Evolutionary conservation across 2,888 invertebrate species (phyloP).

Genomic region (Seira musarum): DNA sequence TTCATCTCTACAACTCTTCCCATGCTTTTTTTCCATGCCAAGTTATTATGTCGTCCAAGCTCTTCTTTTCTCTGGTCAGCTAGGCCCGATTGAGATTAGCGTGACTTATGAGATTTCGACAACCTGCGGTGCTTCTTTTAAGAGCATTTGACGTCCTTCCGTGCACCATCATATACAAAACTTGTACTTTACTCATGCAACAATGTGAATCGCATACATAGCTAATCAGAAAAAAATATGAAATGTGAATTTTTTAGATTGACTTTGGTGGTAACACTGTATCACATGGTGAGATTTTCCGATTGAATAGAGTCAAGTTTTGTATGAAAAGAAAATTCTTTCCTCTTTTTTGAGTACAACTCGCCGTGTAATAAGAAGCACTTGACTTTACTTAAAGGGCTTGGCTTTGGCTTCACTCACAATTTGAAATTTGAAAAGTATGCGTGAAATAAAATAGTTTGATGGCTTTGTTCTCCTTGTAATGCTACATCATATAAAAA

Average conservation of each 20-base stretch:
- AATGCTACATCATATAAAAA: neutral
- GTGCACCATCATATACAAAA: constrained; percentile 15
- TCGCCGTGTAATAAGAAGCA: constrained; percentile 33
- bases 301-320: neutral
- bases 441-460: constrained; percentile 44
- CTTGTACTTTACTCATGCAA: constrained; percentile 11
- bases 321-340: neutral
- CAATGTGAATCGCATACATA: neutral
- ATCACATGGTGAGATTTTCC: neutral
- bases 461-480: constrained; percentile 22
- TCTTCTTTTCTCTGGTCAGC: neutral
- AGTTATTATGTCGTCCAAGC: constrained; percentile 54
- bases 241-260: constrained; percentile 10
- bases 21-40: constrained; percentile 20
- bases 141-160: constrained; percentile 53
- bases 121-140: constrained; percentile 59
- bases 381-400: constrained; percentile 50
- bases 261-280: neutral
- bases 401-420: constrained; percentile 37
- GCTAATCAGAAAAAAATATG: constrained; percentile 3
- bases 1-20: neutral
- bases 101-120: constrained; percentile 66
- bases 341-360: neutral
- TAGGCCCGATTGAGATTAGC: constrained; percentile 56
- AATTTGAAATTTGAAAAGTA: constrained; percentile 35